These are phyloP conservation scores for Drosophila melanogaster DNA, from an alignment of 1,140 invertebrate genomes.

Conservation along the genomic window Release_6_plus_ISO1_MT NT_037436.4:20857001-20857500, in stretches of 20 bases:
- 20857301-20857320: constrained; percentile 9
- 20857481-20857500: constrained; percentile 66
- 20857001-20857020: not conserved
- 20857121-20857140: too few relatives aligned
- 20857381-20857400: constrained; percentile 53
- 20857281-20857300: constrained; percentile 10
- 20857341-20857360: constrained; percentile 47
- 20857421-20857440: constrained; percentile 19
- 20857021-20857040: not conserved
- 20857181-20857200: too few relatives aligned
- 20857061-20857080: too few relatives aligned
- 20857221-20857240: not conserved
- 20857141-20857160: too few relatives aligned
- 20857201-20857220: not conserved
- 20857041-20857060: too few relatives aligned
- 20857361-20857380: constrained; percentile 59
- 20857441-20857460: constrained; percentile 25
- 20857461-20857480: constrained; percentile 32
- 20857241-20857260: constrained; percentile 3
- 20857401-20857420: constrained; percentile 53
- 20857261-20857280: constrained; percentile 19
- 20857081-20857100: too few relatives aligned
- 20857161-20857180: too few relatives aligned
- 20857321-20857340: constrained; percentile 33
- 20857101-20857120: too few relatives aligned